Evolutionary conservation across 2,888 invertebrate species (phyloP).

Genomic region (Ochropleura leucogaster): DNA sequence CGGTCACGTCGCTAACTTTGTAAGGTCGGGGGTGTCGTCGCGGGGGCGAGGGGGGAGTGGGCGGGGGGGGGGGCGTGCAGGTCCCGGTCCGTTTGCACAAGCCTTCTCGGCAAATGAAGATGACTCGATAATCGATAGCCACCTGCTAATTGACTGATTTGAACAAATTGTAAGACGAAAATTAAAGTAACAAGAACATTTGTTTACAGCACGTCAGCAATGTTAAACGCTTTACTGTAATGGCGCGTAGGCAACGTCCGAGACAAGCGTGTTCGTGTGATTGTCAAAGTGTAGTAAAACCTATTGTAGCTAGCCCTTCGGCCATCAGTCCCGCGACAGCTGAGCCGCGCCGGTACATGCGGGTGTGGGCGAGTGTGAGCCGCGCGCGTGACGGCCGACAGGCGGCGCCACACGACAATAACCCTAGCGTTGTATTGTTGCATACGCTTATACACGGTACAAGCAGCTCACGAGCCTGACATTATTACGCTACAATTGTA

Average conservation of each 20-base stretch:
- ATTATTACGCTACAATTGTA: background rate
- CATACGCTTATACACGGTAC: background rate
- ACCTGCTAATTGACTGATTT: conserved; percentile 50
- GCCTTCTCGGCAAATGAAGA: conserved; percentile 48
- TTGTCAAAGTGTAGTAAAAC: background rate
- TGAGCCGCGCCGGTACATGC: background rate
- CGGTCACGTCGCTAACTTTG: conserved; percentile 73
- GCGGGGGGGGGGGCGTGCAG: no score
- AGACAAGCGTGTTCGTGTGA: background rate
- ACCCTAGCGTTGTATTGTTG: background rate
- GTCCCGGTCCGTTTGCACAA: conserved; percentile 35
- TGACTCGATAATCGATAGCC: conserved; percentile 55
- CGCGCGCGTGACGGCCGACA: background rate
- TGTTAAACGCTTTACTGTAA: no score
- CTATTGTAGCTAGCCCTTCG: background rate
- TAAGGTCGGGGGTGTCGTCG: conserved; percentile 55
- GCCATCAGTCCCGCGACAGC: background rate
- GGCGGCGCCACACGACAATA: background rate
- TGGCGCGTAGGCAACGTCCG: background rate
- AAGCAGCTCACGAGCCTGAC: background rate
- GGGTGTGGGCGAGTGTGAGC: background rate
- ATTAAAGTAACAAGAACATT: background rate
- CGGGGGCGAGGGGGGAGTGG: background rate
- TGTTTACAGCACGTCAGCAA: background rate
- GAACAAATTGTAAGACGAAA: background rate